A percentile compares a stretch with the other conserved stretches of the same genome.
phyloP scores from a whole-genome alignment of 2,797 vertebrate genomes.

The Bradypodion pumilum region DNA sequence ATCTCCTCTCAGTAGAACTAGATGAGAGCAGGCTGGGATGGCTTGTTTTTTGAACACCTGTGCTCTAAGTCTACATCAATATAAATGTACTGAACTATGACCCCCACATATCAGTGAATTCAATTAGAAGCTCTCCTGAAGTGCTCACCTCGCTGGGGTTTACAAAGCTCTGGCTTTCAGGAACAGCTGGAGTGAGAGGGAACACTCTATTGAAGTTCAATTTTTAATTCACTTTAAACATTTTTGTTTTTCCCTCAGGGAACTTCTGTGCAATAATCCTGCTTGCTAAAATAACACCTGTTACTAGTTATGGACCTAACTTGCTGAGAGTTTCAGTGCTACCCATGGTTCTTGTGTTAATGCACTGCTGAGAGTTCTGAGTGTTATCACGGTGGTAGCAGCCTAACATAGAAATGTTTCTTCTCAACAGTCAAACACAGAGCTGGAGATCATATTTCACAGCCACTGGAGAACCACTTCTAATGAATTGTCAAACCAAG shows the following conservation, averaged over 20 bases:
- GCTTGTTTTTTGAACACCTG: neutral
- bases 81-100: conserved; percentile 6
- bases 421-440: neutral
- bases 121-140: conserved; percentile 46
- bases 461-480: neutral
- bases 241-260: neutral
- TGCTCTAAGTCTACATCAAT: conserved; percentile 21
- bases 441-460: neutral
- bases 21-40: neutral
- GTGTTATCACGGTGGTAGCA: neutral
- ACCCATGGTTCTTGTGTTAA: neutral
- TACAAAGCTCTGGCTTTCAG: conserved; percentile 37
- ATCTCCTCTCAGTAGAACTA: neutral
- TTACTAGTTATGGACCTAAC: neutral
- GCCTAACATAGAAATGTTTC: neutral
- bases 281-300: rapidly evolving
- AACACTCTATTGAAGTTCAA: neutral
- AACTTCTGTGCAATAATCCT: rapidly evolving
- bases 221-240: conserved; percentile 64
- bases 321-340: neutral
- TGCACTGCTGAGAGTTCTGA: neutral
- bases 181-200: conserved; percentile 32
- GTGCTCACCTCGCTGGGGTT: neutral
- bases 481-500: neutral
- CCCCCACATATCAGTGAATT: rapidly evolving